These are phyloP conservation scores for Malacoctenus gilli DNA, from an alignment of 2,797 vertebrate species.

Conservation along the genomic window DNA sequence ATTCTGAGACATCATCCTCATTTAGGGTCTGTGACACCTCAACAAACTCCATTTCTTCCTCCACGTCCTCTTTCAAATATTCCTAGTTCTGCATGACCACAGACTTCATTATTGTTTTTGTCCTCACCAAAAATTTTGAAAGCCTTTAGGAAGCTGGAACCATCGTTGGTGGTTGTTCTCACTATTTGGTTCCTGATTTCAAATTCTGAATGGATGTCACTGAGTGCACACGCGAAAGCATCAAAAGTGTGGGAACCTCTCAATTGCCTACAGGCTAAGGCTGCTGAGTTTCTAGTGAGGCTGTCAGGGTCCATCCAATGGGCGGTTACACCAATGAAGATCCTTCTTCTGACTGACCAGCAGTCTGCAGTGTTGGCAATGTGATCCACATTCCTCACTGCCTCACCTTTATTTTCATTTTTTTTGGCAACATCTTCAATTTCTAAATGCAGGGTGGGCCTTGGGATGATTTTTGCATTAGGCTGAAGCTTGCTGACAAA, in stretches of 20 bases:
- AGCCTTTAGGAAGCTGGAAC: background rate
- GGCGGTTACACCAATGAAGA: slow-evolving; percentile 20
- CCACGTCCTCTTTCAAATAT: background rate
- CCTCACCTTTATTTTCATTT: slow-evolving; percentile 21
- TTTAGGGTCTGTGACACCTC: background rate
- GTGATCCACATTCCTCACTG: slow-evolving; percentile 30
- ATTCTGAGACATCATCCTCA: background rate
- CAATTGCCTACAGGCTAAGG: background rate
- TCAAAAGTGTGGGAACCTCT: slow-evolving; percentile 2
- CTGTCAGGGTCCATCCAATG: slow-evolving; percentile 19
- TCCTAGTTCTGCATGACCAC: background rate
- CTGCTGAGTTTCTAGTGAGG: background rate
- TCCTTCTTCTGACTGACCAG: slow-evolving; percentile 16
- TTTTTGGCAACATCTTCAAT: slow-evolving; percentile 26
- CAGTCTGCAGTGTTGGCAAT: slow-evolving; percentile 25
- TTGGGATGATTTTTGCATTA: slow-evolving; percentile 1
- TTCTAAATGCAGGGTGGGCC: background rate
- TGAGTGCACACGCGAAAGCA: background rate
- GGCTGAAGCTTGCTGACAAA: slow-evolving; percentile 19
- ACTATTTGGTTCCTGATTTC: background rate
- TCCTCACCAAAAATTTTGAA: background rate
- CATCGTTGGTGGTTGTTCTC: background rate
- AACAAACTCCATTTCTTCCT: slow-evolving; percentile 1
- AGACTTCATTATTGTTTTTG: background rate
- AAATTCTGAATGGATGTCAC: slow-evolving; percentile 1